Evolutionary conservation across 1,140 invertebrate genomes (phyloP).

Genomic region (Anthonomus grandis): DNA sequence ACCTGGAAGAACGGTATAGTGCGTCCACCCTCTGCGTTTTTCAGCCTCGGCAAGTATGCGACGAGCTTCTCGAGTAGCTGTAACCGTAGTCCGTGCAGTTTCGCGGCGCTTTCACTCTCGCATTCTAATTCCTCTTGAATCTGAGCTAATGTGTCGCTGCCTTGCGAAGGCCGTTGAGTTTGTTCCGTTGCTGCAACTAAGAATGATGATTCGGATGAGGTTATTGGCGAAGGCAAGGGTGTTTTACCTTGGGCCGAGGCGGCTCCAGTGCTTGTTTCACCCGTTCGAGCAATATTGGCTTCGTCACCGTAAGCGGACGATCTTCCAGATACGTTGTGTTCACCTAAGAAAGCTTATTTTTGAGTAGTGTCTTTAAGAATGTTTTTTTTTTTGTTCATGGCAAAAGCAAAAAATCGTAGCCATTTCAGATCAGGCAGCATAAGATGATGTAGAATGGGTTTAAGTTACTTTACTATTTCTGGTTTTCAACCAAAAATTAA

Average conservation of each 20-base stretch:
- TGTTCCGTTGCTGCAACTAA: constrained; percentile 11
- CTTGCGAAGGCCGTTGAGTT: constrained; percentile 18
- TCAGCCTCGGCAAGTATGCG: constrained; percentile 60
- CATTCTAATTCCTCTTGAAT: constrained; percentile 43
- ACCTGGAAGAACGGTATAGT: constrained; percentile 90
- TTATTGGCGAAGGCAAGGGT: not conserved
- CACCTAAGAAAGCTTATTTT: constrained; percentile 48
- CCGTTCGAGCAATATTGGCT: constrained; percentile 11
- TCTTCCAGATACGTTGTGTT: constrained; percentile 75
- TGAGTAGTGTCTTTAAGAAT: too few species aligned
- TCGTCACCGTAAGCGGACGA: constrained; percentile 80
- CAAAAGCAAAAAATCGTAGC: too few species aligned
- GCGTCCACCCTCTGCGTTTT: constrained; percentile 68
- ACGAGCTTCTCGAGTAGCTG: constrained; percentile 65
- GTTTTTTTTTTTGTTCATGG: too few species aligned
- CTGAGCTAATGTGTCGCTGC: constrained; percentile 19
- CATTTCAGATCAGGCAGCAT: too few species aligned
- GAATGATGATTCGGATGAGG: not conserved
- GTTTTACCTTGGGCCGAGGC: constrained; percentile 17
- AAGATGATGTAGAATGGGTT: too few species aligned
- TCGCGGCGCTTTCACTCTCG: constrained; percentile 52
- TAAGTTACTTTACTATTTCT: not conserved
- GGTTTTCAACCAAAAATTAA: too few species aligned
- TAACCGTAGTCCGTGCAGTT: constrained; percentile 65
- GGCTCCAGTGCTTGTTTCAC: constrained; percentile 12